Base-by-base conservation (phyloP, 1,140 invertebrate genomes). In the Epicauta chinensis region DNA sequence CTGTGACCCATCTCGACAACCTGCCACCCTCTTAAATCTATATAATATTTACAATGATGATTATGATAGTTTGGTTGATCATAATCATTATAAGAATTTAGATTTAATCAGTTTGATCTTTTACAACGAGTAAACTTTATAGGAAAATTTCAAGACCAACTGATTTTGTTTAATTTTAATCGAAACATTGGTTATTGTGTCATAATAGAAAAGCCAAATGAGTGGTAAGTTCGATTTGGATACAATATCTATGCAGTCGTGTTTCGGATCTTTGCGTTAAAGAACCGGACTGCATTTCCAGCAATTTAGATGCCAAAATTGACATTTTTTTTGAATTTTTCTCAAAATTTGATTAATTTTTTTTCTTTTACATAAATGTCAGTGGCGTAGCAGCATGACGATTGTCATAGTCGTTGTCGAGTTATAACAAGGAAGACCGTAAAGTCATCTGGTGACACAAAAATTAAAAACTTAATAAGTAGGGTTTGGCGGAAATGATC, bases 251-350 rank as follows among this genome's bases (percentile, higher is more conserved):
- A 67, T 66, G 59, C 64, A 52, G 51, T 7, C 62, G 51, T 54
- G 39, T 53, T 23, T 54, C 62, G 65, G 23, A 23, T 23, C 23
- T 23, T 23, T 23, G 4, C 1, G 23, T 5, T 5, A 2, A 23
- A 23, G 23, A 23, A 5, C 23, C 23, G 23, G 23, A 23, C 56
- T 55, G 59, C 60, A 70, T 70, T 69, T 68, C 64, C 68, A 59
- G 68, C 68, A 70, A 70, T 70, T 70, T 70, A 60, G 68, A 69
- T 64, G 67, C 67, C 68, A 63, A 68, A 37, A 53, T 56, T 65
- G 55, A 62, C 49, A 61, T 61, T 51, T n/a, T 34, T 23, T 23
- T 23, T 23, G 4, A 5, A 23, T 3, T 23, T 23, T 23, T 23
- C 23, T 3, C 7, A 23, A 23, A 23, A 7, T n/a, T n/a, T n/a